Evolutionary conservation across 2,113 vertebrate species (phyloP), one percentile per base, ranked within the genome.

Genomic region (Axis porcinus): DNA sequence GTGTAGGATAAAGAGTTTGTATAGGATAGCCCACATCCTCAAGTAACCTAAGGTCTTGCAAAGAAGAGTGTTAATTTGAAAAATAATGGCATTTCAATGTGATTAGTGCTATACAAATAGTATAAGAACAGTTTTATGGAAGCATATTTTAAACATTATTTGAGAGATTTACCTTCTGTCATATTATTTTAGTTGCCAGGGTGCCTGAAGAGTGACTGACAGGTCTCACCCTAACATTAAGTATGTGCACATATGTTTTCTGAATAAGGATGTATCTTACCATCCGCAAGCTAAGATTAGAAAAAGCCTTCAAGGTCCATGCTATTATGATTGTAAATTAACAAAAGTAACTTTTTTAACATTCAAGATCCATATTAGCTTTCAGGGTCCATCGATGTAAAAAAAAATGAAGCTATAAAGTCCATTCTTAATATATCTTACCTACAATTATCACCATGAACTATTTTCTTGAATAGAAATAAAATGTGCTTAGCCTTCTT

Each of bases 291-390:
- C 55, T 95, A 98, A 97, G 86, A 36, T 9, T 91, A 50, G 64
- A 86, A 74, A 67, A 45, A 83, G 6, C 1, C 17, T 33, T 92
- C 89, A 97, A 85, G 25, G 16, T 14, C 86, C 33, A 7, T 86
- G 67, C 62, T 96, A 97, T 95, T 94, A 96, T 95, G 98, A 70
- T 93, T 86, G 94, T 33, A 95, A 84, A 81, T 30, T 85, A 84
- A 93, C 57, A 91, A 96, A 76, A 96, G 14, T 89, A 96, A 89
- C 6, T 91, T 97, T 91, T 93, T 96, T 95, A 83, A 55, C 6
- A 95, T 95, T 70, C 30, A 93, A 96, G 55, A 89, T 96, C 91
- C 55, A 96, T 10, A 86, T 96, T 67, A 79, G 81, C 70, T 94
- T 98, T 89, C 89, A 97, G 55, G 52, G 92, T 98, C 28, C 28